Conservation (phyloP, 2,113 vertebrate genomes). For the Malurus alboscapulatus region DNA sequence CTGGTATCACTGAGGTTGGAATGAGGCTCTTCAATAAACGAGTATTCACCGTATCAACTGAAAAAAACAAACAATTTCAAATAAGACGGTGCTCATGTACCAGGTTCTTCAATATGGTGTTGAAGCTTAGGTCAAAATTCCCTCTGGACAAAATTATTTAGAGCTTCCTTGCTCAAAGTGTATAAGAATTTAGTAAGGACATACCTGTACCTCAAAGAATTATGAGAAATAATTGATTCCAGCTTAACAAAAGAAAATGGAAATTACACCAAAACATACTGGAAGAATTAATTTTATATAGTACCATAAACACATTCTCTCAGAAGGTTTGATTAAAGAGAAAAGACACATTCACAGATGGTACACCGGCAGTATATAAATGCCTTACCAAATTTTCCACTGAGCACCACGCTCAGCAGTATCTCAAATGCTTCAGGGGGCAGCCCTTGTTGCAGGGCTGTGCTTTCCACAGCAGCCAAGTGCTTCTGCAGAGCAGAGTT, state of each 20-base stretch:
- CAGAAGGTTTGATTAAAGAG: neutral
- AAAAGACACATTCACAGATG: neutral
- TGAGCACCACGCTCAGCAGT: constrained; percentile 84
- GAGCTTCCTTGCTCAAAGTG: neutral
- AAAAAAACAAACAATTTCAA: neutral
- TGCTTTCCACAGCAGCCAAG: constrained; percentile 79
- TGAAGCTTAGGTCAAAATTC: neutral
- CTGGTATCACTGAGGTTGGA: constrained; percentile 82
- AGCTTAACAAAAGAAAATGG: neutral
- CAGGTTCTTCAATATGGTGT: neutral
- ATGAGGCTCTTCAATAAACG: constrained; percentile 86
- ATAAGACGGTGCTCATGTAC: neutral
- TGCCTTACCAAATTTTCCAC: constrained; percentile 84
- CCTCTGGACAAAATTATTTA: neutral
- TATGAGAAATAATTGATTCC: neutral
- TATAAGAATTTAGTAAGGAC: neutral
- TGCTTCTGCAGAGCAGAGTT: constrained; percentile 74
- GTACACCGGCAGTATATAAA: neutral
- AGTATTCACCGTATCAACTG: constrained; percentile 75
- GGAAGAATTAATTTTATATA: neutral
- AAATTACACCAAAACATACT: neutral
- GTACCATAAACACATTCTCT: neutral
- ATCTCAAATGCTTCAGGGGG: constrained; percentile 78
- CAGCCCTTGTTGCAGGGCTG: constrained; percentile 81
- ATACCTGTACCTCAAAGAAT: neutral